Conservation (phyloP, 2,888 invertebrate species). For the Sphaerophoria rueppellii region DNA sequence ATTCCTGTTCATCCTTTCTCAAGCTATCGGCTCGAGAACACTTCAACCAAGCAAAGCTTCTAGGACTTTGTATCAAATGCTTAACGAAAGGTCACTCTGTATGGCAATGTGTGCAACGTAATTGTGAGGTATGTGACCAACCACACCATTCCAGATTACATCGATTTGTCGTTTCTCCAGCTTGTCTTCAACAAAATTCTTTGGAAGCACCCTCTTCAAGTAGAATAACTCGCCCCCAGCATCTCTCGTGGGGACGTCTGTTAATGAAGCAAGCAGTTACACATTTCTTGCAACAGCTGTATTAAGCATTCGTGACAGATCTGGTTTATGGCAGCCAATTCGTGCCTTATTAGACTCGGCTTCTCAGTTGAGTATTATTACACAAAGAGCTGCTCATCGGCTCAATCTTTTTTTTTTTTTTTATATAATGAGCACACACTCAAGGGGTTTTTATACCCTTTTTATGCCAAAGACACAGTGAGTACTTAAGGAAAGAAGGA, state of each 20-base stretch:
- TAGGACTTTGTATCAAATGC: constrained; percentile 16
- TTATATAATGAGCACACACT: too few species aligned
- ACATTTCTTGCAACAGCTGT: constrained; percentile 23
- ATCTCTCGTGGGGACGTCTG: not conserved
- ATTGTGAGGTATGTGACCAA: constrained; percentile 4
- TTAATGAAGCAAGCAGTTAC: too few species aligned
- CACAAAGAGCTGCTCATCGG: not conserved
- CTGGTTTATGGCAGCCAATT: constrained; percentile 1
- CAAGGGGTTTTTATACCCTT: too few species aligned
- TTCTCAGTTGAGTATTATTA: constrained; percentile 37
- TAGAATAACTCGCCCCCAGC: not conserved
- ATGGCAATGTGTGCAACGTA: not conserved
- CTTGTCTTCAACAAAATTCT: too few species aligned
- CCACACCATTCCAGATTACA: constrained; percentile 20
- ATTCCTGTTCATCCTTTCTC: constrained; percentile 9
- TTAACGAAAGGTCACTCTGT: constrained; percentile 25
- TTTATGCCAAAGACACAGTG: too few species aligned
- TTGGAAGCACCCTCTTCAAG: not conserved
- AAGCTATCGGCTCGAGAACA: constrained; percentile 7
- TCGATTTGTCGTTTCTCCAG: constrained; percentile 1
- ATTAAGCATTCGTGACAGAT: not conserved
- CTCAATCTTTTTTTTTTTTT: too few species aligned
- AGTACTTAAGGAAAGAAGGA: too few species aligned
- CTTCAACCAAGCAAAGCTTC: constrained; percentile 22
- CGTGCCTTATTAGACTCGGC: constrained; percentile 41